Base-by-base conservation (phyloP, 2,113 vertebrate genomes). In the Brevimyrus niger region DNA sequence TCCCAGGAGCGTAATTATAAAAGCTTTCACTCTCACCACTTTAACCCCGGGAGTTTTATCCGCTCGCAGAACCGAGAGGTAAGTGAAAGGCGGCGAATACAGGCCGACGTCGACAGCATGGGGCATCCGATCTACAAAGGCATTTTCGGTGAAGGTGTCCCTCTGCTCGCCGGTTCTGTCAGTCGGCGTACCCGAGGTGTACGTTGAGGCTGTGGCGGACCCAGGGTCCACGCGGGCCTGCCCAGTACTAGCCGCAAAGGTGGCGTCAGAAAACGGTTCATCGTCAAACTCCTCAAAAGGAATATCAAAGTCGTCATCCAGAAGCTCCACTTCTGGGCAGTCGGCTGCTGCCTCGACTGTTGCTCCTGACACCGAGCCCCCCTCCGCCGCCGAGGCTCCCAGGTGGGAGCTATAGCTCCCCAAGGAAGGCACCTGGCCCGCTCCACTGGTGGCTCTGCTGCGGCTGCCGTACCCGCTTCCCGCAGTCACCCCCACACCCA, bases 1-100 rank as follows among this genome's bases (percentile, higher is more conserved):
- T 91, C 97, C 97, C 87, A 96, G 92, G 7, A 99, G 96, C n/a
- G 98, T 99, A 86, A 99, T 97, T 89, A 99, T 97, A 94, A 99
- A 99, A 89, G 97, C 97, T 93, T 98, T 99, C 73, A 98, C 91
- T 90, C 94, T 93, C 84, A 98, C 94, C 90, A 93, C 90, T 47
- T 58, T 94, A 92, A 94, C 23, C n/a, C 88, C 91, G 38, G 91
- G 82, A 46, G 91, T 92, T 53, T 94, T 94, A 92, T 90, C 92
- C 35, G 92, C 84, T 76, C 96, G 94, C 2, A 98, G 89, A 65
- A 96, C 69, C 89, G 94, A 95, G 91, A 98, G 93, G 91, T 98
- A 98, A 17, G 93, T 96, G 92, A 98, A 97, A 0, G 96, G 96
- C 51, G 93, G 93, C n/a, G 94, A 95, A 93, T 94, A 91, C 19